Evolutionary conservation across 2,888 invertebrate species (phyloP).

Genomic region (Fragum whitleyi): DNA sequence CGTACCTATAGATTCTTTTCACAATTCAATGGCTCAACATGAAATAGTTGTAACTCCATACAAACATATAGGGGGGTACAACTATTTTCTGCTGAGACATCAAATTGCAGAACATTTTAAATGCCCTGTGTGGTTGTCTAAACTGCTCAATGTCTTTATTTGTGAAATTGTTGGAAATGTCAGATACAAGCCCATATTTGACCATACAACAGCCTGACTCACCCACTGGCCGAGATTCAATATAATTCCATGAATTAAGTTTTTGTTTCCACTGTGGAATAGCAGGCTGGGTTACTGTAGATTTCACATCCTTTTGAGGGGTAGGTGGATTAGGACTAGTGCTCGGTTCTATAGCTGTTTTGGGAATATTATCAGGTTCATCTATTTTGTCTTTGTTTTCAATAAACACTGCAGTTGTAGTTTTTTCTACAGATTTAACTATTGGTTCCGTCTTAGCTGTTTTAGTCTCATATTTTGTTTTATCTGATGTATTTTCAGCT

Average conservation of each 20-base stretch:
- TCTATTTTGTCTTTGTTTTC: constrained; percentile 23
- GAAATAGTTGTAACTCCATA: too few relatives aligned
- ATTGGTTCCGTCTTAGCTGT: constrained; percentile 1
- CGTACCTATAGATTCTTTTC: too few relatives aligned
- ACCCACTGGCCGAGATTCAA: constrained; percentile 73
- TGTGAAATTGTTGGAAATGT: too few relatives aligned
- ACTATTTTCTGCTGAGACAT: too few relatives aligned
- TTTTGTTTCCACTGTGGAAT: constrained; percentile 55
- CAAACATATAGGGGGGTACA: too few relatives aligned
- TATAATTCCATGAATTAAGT: constrained; percentile 62
- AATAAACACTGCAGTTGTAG: constrained; percentile 1
- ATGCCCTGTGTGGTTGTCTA: too few relatives aligned
- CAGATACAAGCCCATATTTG: too few relatives aligned
- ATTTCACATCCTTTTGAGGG: constrained; percentile 58
- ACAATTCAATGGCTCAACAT: too few relatives aligned
- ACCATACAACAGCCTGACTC: constrained; percentile 33
- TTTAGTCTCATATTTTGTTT: constrained; percentile 3
- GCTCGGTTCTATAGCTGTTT: constrained; percentile 61
- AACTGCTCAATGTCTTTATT: too few relatives aligned
- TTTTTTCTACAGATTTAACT: not conserved
- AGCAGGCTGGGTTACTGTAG: constrained; percentile 66
- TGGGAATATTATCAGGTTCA: constrained; percentile 36
- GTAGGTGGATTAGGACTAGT: constrained; percentile 78
- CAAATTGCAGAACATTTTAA: too few relatives aligned
- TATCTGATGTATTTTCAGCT: not conserved